A percentile compares a stretch with the other conserved stretches of the same genome.
These are phyloP conservation scores for Drosophila lutescens DNA, from an alignment of 2,888 invertebrate species.

Conservation along the genomic window DNA sequence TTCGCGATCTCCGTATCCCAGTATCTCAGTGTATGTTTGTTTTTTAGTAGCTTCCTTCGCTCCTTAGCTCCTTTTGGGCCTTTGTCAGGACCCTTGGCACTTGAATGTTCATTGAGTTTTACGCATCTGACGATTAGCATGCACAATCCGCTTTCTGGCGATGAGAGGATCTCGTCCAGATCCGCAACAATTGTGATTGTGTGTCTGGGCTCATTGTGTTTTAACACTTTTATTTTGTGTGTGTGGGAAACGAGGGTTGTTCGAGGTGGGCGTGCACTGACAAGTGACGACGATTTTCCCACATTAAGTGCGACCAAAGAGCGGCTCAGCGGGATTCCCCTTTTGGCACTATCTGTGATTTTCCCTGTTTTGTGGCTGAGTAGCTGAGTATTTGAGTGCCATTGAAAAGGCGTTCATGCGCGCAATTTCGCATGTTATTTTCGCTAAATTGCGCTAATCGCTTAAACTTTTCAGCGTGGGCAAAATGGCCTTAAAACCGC, in stretches of 20 bases:
- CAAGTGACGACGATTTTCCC: constrained; percentile 74
- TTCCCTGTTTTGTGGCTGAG: background rate
- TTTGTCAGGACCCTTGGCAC: constrained; percentile 39
- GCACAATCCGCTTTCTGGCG: constrained; percentile 77
- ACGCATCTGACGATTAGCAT: constrained; percentile 80
- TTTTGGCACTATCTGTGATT: constrained; percentile 44
- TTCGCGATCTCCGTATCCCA: constrained; percentile 44
- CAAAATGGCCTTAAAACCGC: constrained; percentile 25
- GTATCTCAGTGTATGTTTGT: constrained; percentile 15
- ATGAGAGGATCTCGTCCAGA: constrained; percentile 62
- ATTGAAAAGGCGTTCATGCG: constrained; percentile 79
- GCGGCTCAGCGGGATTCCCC: constrained; percentile 58
- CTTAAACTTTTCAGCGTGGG: constrained; percentile 65
- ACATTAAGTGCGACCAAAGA: constrained; percentile 62
- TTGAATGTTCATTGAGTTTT: constrained; percentile 73
- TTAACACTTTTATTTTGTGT: constrained; percentile 48
- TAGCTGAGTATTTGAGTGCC: constrained; percentile 51
- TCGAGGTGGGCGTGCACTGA: constrained; percentile 53
- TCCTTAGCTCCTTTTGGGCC: constrained; percentile 24
- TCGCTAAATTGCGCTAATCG: constrained; percentile 79
- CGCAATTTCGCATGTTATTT: constrained; percentile 75
- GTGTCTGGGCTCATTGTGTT: constrained; percentile 44
- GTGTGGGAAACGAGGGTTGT: constrained; percentile 53
- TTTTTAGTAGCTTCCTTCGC: constrained; percentile 29
- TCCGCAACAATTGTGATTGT: constrained; percentile 65